These are phyloP conservation scores for Vulpes vulpes DNA, from an alignment of 2,113 vertebrate genomes.

Conservation along the genomic window DNA sequence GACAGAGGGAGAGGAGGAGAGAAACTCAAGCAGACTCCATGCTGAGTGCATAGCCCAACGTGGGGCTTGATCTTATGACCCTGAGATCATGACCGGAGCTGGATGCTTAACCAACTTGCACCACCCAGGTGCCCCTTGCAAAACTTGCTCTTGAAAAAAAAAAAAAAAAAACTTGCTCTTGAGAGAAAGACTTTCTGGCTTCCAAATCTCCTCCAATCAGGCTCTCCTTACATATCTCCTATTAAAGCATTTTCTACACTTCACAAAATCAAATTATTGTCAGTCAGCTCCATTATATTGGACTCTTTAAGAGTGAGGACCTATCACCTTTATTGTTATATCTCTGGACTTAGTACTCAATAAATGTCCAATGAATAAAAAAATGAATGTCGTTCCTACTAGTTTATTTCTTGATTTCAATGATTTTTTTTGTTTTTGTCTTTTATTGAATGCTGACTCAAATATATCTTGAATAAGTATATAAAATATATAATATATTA, in stretches of 20 bases:
- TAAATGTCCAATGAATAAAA: background rate
- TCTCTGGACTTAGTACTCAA: background rate
- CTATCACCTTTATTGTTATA: background rate
- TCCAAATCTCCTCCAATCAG: background rate
- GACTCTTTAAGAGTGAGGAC: background rate
- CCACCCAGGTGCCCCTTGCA: background rate
- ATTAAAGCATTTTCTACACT: background rate
- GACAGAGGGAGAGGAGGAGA: background rate
- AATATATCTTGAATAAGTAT: background rate
- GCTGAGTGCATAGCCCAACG: background rate
- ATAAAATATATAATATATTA: background rate
- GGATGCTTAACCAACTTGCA: background rate
- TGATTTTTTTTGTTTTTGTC: background rate
- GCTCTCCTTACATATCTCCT: background rate
- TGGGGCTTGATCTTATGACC: background rate
- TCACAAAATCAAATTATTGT: background rate
- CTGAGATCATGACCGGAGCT: background rate
- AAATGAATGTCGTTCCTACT: background rate
- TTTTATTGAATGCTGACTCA: background rate
- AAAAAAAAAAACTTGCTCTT: background rate
- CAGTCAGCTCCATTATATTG: background rate
- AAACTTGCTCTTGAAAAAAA: background rate
- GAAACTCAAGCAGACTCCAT: background rate
- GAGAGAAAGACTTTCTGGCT: background rate
- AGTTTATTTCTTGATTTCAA: slow-evolving; percentile 3